Evolutionary conservation across 23 tunicate species (phyloP).

Genomic region (Diplosoma virens): DNA sequence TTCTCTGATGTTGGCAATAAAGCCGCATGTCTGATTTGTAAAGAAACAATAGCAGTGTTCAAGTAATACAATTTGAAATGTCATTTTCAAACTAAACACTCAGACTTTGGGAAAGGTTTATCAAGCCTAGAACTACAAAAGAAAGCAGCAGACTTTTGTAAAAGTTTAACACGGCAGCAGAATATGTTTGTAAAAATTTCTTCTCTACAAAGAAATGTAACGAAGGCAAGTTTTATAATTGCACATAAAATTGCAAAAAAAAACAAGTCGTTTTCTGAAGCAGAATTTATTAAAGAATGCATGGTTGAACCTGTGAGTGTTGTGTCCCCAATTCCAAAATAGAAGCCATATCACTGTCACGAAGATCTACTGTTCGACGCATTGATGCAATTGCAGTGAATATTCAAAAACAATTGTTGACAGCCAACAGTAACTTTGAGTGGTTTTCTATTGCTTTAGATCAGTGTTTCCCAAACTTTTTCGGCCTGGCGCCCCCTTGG

Average conservation of each 20-base stretch:
- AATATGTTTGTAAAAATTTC: constrained; percentile 2
- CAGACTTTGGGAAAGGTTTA: constrained; percentile 22
- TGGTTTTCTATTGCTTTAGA: constrained; percentile 30
- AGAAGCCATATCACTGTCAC: constrained; percentile 10
- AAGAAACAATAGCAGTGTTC: constrained; percentile 27
- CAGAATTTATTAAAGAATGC: constrained; percentile 46
- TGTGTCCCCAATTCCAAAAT: constrained; percentile 29
- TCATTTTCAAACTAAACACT: constrained; percentile 36
- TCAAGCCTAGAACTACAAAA: neutral
- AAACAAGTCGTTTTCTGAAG: constrained; percentile 38
- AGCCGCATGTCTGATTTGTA: constrained; percentile 28
- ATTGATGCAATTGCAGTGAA: constrained; percentile 3
- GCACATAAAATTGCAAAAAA: constrained; percentile 29
- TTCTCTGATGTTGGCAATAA: constrained; percentile 1
- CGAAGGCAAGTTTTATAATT: constrained; percentile 24
- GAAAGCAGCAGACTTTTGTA: neutral
- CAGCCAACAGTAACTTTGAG: neutral
- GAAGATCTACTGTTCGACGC: constrained; percentile 33
- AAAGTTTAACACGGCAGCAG: constrained; percentile 22
- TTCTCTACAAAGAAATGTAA: constrained; percentile 2
- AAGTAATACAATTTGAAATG: constrained; percentile 47
- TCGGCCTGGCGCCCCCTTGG: too few relatives aligned
- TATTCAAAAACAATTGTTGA: constrained; percentile 3
- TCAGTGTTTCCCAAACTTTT: too few relatives aligned
- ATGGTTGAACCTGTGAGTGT: constrained; percentile 5